Evolutionary conservation across 2,113 vertebrate genomes (phyloP).

Genomic region (Ceuthmochares aereus): DNA sequence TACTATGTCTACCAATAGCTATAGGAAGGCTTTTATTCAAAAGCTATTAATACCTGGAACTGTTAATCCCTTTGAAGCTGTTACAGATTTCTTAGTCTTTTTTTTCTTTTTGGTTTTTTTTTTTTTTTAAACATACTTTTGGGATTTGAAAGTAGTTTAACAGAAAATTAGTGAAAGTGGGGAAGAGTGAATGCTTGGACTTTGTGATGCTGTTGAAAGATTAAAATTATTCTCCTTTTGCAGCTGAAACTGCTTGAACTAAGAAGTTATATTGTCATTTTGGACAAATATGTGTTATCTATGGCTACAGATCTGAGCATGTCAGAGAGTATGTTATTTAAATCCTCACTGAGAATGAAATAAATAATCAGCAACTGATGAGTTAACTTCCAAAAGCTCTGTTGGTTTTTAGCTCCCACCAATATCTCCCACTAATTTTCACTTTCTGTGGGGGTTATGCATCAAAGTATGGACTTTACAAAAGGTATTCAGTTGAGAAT

Average conservation of each 20-base stretch:
- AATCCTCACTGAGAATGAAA: background rate
- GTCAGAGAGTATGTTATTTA: background rate
- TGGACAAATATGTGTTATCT: background rate
- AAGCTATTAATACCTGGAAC: background rate
- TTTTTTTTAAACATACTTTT: background rate
- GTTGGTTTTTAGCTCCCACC: background rate
- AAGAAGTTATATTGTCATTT: background rate
- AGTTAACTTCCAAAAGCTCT: background rate
- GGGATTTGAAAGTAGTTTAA: background rate
- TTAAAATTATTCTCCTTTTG: background rate
- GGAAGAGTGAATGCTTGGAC: background rate
- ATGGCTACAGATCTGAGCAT: background rate
- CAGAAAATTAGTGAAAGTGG: background rate
- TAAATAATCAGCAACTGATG: background rate
- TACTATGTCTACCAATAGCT: background rate
- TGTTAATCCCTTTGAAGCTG: background rate
- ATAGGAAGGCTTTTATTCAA: background rate
- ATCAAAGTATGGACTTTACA: background rate
- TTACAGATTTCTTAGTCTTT: background rate
- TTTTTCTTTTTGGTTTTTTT: background rate
- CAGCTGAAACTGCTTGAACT: background rate
- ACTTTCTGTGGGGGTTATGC: background rate
- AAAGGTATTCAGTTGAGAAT: background rate
- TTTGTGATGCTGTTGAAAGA: background rate
- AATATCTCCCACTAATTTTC: background rate